Evolutionary conservation across 2,888 invertebrate species (phyloP).

Genomic region (Mesorhabditis sp.): DNA sequence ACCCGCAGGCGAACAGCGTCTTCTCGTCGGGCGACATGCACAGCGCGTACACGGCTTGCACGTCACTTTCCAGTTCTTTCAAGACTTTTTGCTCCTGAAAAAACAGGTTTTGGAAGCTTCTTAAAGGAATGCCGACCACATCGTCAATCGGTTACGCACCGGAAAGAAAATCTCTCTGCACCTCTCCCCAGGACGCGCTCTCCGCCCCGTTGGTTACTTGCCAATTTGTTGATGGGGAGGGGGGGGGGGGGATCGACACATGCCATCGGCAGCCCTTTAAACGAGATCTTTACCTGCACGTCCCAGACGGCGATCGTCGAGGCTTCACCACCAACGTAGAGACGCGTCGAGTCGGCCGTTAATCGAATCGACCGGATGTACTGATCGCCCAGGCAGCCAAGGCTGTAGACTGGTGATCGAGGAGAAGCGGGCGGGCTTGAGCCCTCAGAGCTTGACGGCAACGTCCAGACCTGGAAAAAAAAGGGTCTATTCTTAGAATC

Average conservation of each 20-base stretch:
- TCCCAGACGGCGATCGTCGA: slow-evolving; percentile 94
- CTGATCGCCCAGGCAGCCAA: slow-evolving; percentile 69
- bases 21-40: slow-evolving; percentile 92
- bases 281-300: slow-evolving; percentile 66
- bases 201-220: no score
- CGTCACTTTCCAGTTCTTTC: slow-evolving; percentile 83
- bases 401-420: background rate
- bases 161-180: no score
- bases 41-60: slow-evolving; percentile 93
- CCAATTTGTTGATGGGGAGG: no score
- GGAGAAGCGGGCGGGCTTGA: background rate
- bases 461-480: slow-evolving; percentile 46
- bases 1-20: slow-evolving; percentile 94
- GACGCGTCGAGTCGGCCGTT: slow-evolving; percentile 83
- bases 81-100: slow-evolving; percentile 67
- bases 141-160: no score
- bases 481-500: no score
- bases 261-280: background rate
- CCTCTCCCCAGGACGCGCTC: no score
- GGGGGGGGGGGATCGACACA: background rate
- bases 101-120: background rate
- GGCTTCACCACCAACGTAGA: slow-evolving; percentile 94
- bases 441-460: background rate
- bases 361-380: slow-evolving; percentile 90
- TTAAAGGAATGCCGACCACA: background rate